These are phyloP conservation scores for Drosophila punjabiensis DNA, from an alignment of 1,140 invertebrate genomes.

Conservation along the genomic window DNA sequence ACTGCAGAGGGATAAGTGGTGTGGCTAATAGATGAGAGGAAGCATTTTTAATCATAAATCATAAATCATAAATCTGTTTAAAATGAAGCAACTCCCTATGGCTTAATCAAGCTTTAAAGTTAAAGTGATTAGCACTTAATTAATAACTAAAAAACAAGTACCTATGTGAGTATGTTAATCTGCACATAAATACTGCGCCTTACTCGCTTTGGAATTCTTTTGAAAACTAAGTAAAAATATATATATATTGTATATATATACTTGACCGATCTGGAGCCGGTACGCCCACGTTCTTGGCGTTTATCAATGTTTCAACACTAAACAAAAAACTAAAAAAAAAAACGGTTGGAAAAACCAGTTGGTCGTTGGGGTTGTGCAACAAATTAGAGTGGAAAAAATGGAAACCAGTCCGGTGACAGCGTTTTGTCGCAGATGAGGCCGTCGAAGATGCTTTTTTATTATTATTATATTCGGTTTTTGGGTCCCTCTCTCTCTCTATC, in stretches of 20 bases:
- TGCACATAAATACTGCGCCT: not conserved
- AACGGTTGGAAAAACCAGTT: conserved; percentile 38
- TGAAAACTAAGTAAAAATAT: not conserved
- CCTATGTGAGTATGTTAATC: not conserved
- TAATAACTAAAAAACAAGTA: not conserved
- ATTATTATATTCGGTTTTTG: conserved; percentile 31
- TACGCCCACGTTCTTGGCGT: conserved; percentile 41
- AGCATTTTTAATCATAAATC: not conserved
- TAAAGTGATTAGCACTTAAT: not conserved
- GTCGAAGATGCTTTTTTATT: conserved; percentile 30
- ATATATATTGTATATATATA: conserved; percentile 9
- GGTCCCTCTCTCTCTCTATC: not conserved
- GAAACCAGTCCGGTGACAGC: conserved; percentile 73
- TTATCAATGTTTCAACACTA: conserved; percentile 48
- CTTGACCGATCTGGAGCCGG: conserved; percentile 29
- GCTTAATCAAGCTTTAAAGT: not conserved
- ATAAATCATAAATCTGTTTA: not conserved
- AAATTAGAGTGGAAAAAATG: conserved; percentile 35
- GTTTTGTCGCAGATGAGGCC: conserved; percentile 59
- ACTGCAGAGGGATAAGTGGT: conserved; percentile 18
- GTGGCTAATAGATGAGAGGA: conserved; percentile 15
- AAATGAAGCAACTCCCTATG: not conserved
- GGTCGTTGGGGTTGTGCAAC: conserved; percentile 42
- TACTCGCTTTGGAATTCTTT: not conserved
- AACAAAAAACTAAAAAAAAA: not conserved